Conservation (phyloP, 2,797 vertebrate genomes). For the Neoniphon sammara region DNA sequence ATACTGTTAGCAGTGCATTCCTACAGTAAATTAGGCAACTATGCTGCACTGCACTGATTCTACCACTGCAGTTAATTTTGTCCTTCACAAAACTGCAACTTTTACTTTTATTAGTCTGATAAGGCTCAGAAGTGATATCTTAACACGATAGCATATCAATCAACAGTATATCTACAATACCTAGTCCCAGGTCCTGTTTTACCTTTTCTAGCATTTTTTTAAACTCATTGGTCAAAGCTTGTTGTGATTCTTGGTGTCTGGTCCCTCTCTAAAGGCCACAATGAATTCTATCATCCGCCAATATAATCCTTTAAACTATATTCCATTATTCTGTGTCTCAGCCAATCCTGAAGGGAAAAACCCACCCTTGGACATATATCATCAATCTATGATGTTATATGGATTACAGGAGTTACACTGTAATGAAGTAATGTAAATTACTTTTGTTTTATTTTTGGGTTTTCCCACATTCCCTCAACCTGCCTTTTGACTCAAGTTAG, state of each 20-base stretch:
- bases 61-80: neutral
- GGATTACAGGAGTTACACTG: too few relatives aligned
- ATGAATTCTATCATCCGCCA: neutral
- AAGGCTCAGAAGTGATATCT: neutral
- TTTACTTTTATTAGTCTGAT: neutral
- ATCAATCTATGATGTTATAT: too few relatives aligned
- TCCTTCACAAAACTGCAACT: neutral
- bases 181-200: neutral
- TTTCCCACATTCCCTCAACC: too few relatives aligned
- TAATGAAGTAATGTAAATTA: too few relatives aligned
- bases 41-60: neutral
- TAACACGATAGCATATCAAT: constrained; percentile 1
- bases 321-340: neutral
- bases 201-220: neutral
- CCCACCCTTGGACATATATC: too few relatives aligned
- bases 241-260: neutral
- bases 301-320: neutral
- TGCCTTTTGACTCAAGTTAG: too few relatives aligned
- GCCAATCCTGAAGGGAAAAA: too few relatives aligned
- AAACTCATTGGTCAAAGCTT: neutral
- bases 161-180: constrained; percentile 13
- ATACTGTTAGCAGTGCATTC: too few relatives aligned
- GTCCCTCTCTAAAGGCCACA: neutral
- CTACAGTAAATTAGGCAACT: too few relatives aligned
- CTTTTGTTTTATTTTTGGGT: too few relatives aligned